phyloP scores from a whole-genome alignment of 2,888 invertebrate species.

The Plusia festucae region DNA sequence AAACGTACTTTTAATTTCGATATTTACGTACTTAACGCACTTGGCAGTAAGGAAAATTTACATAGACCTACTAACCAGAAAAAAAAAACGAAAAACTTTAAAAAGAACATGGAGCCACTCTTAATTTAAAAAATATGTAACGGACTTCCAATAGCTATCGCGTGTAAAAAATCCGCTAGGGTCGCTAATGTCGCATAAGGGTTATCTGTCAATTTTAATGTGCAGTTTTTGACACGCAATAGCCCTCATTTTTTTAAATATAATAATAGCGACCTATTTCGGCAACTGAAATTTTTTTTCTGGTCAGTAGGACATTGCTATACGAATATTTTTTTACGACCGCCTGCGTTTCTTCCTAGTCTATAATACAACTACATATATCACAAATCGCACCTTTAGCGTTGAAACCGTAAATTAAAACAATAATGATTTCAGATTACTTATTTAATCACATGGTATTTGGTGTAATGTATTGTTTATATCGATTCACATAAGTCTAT shows the following conservation, averaged over 20 bases:
- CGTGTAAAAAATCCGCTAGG: too few species aligned
- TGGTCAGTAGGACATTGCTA: not conserved
- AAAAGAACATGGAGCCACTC: too few species aligned
- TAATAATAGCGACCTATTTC: too few species aligned
- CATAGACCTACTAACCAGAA: not conserved
- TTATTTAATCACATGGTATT: conserved; percentile 71
- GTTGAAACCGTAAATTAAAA: conserved; percentile 54
- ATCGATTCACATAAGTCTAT: conserved; percentile 57
- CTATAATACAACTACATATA: conserved; percentile 9
- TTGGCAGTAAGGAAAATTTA: not conserved
- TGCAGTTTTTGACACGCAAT: too few species aligned
- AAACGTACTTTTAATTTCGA: conserved; percentile 10
- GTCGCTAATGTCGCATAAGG: too few species aligned
- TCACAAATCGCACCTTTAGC: conserved; percentile 50
- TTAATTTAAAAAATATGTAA: too few species aligned
- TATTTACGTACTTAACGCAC: conserved; percentile 19
- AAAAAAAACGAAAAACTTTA: too few species aligned
- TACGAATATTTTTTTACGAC: not conserved
- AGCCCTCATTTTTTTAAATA: too few species aligned
- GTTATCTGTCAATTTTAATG: too few species aligned
- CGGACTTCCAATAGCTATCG: too few species aligned
- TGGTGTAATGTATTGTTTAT: conserved; percentile 60
- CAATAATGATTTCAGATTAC: conserved; percentile 59
- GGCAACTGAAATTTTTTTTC: too few species aligned
- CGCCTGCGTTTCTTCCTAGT: conserved; percentile 16